Base-by-base conservation (phyloP, 1,140 invertebrate genomes). In the Heliconius eleuchia region DNA sequence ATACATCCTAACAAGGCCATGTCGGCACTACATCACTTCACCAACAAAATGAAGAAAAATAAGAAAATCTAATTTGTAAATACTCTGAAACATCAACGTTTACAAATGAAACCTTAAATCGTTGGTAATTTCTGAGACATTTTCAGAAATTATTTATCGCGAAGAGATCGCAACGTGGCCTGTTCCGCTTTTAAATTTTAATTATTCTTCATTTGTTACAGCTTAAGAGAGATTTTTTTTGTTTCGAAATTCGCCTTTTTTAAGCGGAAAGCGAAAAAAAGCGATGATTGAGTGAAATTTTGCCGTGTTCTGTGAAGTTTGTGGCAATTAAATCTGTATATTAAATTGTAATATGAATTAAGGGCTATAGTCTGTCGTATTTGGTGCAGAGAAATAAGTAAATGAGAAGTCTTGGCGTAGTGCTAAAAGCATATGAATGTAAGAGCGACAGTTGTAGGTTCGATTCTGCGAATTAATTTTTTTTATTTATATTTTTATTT, bases 91-190 rank as follows among this genome's bases (percentile, higher is more conserved):
- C 77, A 71, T 73, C 71, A 78, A 72, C n/a, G 34, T 66, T 57
- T 73, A 74, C 77, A 78, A 73, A 78, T 73, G 77, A 78, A 73
- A 71, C 55, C 50, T 78, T 73, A 73, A 73, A 78, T 78, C 37
- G 71, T 55, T 30, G 77, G 72, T 55, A 78, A 73, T 78, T 78
- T 60, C 30, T 57, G 57, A 52, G 77, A 78, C 71, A 78, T 37
- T 78, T 55, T 72, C 71, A 34, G 39, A 78, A 73, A 73, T 78
- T 78, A 78, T 78, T 71, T 57, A 55, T 73, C 71, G 55, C 42
- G 19, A 37, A 73, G 55, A 55, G 52, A 66, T 55, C 55, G 27
- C 55, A 39, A 39, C 73, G 66, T 39, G 55, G 34, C 55, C 71
- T 78, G 39, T 78, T 74, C 71, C 52, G 52, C 73, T 71, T 74